phyloP scores from a whole-genome alignment of 2,113 vertebrate species.

The Panthera tigris region DNA sequence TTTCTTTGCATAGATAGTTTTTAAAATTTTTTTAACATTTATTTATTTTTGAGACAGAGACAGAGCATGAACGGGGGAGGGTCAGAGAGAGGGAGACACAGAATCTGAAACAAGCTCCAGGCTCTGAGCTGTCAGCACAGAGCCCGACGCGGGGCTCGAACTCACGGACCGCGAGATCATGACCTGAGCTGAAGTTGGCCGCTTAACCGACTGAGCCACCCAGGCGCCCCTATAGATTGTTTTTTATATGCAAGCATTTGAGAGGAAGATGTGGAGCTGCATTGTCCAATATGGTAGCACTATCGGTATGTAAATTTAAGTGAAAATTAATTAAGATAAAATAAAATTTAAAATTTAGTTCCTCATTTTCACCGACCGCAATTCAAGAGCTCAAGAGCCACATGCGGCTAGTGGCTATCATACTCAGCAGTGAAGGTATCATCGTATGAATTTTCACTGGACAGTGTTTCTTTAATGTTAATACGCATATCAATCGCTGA shows the following conservation, averaged over 20 bases:
- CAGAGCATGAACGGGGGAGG: too few relatives aligned
- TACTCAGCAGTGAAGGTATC: not conserved
- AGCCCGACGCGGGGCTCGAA: too few relatives aligned
- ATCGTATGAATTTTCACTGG: not conserved
- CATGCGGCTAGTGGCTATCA: fast-evolving
- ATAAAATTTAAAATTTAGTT: not conserved
- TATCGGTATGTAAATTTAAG: not conserved
- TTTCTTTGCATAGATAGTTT: not conserved
- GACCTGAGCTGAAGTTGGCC: too few relatives aligned
- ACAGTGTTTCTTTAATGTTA: not conserved
- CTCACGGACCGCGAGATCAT: too few relatives aligned
- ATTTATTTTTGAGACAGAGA: too few relatives aligned
- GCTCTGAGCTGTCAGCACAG: too few relatives aligned
- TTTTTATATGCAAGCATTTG: not conserved
- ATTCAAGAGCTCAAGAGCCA: not conserved
- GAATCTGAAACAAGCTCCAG: too few relatives aligned
- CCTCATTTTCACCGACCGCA: not conserved
- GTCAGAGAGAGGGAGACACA: too few relatives aligned
- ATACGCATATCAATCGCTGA: not conserved
- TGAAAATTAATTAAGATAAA: constrained; percentile 17
- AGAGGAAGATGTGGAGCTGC: not conserved
- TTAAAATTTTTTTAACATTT: not conserved
- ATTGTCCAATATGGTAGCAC: not conserved
- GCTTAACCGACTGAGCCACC: too few relatives aligned
- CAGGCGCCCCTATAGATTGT: not conserved